A percentile compares a stretch with the other conserved stretches of the same genome.
phyloP scores from a whole-genome alignment of 1,140 invertebrate species.

The Lutraria rhynchaena region DNA sequence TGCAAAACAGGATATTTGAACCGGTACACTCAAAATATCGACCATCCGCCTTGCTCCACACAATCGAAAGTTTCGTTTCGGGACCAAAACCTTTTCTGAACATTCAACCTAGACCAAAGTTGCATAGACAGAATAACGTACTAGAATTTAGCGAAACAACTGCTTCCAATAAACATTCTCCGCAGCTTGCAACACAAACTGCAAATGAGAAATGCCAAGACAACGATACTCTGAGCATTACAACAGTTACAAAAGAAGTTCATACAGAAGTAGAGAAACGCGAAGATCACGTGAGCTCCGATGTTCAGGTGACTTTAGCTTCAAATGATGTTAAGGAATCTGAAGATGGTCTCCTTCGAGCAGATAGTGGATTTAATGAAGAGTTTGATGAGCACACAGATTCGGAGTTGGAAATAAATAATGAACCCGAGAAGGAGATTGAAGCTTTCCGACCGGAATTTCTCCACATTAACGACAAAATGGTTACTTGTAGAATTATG shows the following conservation, averaged over 20 bases:
- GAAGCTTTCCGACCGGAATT: neutral
- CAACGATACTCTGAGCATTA: neutral
- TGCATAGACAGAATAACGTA: constrained; percentile 3
- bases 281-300: no score
- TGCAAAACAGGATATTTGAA: constrained; percentile 31
- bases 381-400: neutral
- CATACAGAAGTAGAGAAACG: no score
- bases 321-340: no score
- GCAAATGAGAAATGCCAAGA: neutral
- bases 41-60: neutral
- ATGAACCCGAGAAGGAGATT: neutral
- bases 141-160: neutral
- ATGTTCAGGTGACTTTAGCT: no score
- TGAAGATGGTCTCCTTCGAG: neutral
- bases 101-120: constrained; percentile 18
- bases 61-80: neutral
- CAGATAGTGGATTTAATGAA: constrained; percentile 6
- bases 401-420: neutral
- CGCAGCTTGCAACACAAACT: neutral
- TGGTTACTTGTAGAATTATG: constrained; percentile 25
- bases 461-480: constrained; percentile 5
- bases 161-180: neutral
- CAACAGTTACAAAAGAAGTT: no score
- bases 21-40: constrained; percentile 2
- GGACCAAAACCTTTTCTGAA: constrained; percentile 1